phyloP scores from a whole-genome alignment of 2,797 vertebrate species.

The Hoplostethus atlanticus region DNA sequence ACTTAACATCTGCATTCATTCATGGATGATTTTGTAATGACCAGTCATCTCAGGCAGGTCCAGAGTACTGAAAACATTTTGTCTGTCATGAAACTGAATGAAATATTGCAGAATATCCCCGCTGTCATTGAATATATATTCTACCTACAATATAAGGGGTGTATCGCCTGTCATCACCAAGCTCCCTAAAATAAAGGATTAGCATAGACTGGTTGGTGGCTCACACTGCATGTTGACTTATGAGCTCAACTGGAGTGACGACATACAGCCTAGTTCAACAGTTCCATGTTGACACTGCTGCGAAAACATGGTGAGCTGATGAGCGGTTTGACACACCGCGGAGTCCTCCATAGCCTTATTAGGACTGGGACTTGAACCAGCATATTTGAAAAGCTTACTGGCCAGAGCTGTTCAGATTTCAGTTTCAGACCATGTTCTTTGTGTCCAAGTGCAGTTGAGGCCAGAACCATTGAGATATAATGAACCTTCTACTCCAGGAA shows the following conservation, averaged over 20 bases:
- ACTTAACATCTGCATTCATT: background rate
- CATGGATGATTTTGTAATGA: background rate
- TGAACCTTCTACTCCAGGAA: slow-evolving; percentile 66
- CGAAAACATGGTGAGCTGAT: slow-evolving; percentile 24
- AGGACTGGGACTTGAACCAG: slow-evolving; percentile 13
- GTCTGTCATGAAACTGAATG: too few species aligned
- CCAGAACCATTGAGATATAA: slow-evolving; percentile 46
- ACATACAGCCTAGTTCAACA: slow-evolving; percentile 15
- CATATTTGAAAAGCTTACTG: slow-evolving; percentile 24
- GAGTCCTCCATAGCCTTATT: slow-evolving; percentile 28
- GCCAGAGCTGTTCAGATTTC: slow-evolving; percentile 16
- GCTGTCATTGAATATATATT: too few species aligned
- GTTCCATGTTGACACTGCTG: slow-evolving; percentile 8
- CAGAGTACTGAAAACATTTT: too few species aligned
- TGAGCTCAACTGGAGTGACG: slow-evolving; percentile 27
- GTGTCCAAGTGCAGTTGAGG: slow-evolving; percentile 14
- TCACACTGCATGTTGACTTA: slow-evolving; percentile 33
- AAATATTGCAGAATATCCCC: too few species aligned
- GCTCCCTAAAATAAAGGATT: slow-evolving; percentile 3
- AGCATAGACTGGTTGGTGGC: background rate
- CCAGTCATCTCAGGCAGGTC: background rate
- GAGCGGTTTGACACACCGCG: background rate
- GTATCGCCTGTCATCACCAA: slow-evolving; percentile 19
- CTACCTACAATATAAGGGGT: background rate
- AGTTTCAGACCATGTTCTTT: background rate